These are phyloP conservation scores for Sericinus montela DNA, from an alignment of 2,888 invertebrate genomes.

Conservation along the genomic window DNA sequence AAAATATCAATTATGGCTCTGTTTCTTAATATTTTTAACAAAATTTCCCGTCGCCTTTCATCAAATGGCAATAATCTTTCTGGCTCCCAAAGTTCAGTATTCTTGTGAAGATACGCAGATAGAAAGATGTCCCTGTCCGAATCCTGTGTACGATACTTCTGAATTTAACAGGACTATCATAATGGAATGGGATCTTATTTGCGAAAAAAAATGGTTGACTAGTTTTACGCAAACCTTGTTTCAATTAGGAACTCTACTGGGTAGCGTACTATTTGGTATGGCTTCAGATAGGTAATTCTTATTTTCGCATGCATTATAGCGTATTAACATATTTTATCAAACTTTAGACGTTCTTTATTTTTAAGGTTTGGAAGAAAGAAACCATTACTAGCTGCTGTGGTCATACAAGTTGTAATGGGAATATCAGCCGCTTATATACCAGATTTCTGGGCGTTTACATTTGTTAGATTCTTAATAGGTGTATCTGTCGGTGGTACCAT, in stretches of 20 bases:
- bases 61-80: conserved; percentile 73
- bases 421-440: conserved; percentile 83
- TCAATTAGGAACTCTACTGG: conserved; percentile 86
- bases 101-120: conserved; percentile 38
- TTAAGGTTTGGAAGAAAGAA: conserved; percentile 86
- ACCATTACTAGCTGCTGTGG: conserved; percentile 84
- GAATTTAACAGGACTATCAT: conserved; percentile 84
- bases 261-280: conserved; percentile 86
- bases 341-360: conserved; percentile 22
- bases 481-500: conserved; percentile 90
- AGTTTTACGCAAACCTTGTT: conserved; percentile 86
- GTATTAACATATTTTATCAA: background rate
- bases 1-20: conserved; percentile 68
- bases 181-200: conserved; percentile 88
- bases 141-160: conserved; percentile 81
- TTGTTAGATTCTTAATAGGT: conserved; percentile 84
- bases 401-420: conserved; percentile 85
- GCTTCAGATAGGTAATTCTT: conserved; percentile 83
- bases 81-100: conserved; percentile 62
- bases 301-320: background rate
- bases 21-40: conserved; percentile 53
- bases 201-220: conserved; percentile 80
- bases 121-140: conserved; percentile 76
- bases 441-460: conserved; percentile 79
- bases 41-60: conserved; percentile 73